Conservation (phyloP, 2,888 invertebrate species). For the Hydriomena furcata region DNA sequence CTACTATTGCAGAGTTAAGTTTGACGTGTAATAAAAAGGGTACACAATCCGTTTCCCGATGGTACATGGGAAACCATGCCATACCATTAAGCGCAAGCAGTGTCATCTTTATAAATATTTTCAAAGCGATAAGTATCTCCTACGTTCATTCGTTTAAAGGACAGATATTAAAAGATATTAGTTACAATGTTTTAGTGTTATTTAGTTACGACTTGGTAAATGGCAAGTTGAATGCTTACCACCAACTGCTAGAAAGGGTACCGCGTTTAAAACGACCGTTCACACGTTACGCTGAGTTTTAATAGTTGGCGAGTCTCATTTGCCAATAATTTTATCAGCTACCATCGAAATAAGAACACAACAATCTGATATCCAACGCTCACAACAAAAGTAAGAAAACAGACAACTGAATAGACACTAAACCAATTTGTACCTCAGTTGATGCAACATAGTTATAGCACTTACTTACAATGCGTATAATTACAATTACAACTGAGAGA, state of each 20-base stretch:
- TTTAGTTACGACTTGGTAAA: conserved; percentile 1
- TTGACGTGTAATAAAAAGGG: too few relatives aligned
- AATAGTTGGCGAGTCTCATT: neutral
- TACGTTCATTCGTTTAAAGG: neutral
- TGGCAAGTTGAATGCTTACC: neutral
- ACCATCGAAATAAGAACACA: neutral
- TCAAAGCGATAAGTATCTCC: neutral
- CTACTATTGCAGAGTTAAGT: too few relatives aligned
- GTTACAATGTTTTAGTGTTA: conserved; percentile 12
- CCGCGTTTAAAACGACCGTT: neutral
- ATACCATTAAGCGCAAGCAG: too few relatives aligned
- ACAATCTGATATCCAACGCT: neutral
- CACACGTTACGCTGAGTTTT: neutral
- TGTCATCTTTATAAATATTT: neutral
- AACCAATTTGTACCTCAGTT: conserved; percentile 13
- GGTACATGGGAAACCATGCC: neutral
- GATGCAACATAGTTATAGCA: conserved; percentile 27
- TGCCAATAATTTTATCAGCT: neutral
- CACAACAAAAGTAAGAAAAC: conserved; percentile 3
- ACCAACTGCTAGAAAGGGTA: neutral
- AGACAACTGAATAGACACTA: conserved; percentile 2
- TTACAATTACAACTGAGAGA: conserved; percentile 30
- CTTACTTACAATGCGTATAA: conserved; percentile 33
- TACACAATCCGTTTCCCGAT: too few relatives aligned
- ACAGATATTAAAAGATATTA: conserved; percentile 4